These are phyloP conservation scores for Tetropium fuscum DNA, from an alignment of 2,888 invertebrate genomes.

Conservation along the genomic window DNA sequence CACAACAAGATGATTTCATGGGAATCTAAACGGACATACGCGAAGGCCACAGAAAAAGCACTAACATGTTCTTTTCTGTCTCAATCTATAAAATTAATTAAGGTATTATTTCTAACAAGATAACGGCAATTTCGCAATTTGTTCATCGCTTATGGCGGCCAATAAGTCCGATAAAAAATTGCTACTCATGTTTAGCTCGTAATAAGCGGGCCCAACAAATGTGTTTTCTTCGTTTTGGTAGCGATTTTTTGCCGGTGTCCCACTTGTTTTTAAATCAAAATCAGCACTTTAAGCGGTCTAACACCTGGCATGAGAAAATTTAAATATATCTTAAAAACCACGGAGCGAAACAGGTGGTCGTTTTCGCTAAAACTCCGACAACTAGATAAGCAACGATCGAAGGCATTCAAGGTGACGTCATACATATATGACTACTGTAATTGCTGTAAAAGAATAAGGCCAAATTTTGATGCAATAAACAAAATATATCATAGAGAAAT, in stretches of 20 bases:
- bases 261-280: slow-evolving; percentile 5
- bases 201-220: not conserved
- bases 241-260: not conserved
- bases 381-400: too few species aligned
- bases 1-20: slow-evolving; percentile 1
- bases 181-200: not conserved
- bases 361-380: too few species aligned
- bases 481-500: too few species aligned
- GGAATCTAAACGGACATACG: slow-evolving; percentile 1
- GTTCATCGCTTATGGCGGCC: not conserved
- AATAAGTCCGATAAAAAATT: slow-evolving; percentile 1
- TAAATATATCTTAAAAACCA: slow-evolving; percentile 1
- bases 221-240: not conserved
- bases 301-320: slow-evolving; percentile 3
- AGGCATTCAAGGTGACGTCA: too few species aligned
- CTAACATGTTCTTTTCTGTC: not conserved
- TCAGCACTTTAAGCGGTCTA: not conserved
- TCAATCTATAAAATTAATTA: slow-evolving; percentile 8
- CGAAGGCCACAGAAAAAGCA: slow-evolving; percentile 1
- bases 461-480: too few species aligned
- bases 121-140: slow-evolving; percentile 5
- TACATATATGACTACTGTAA: too few species aligned
- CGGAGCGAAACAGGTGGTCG: not conserved
- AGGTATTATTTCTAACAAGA: slow-evolving; percentile 6
- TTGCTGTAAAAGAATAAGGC: too few species aligned